Evolutionary conservation across 1,140 invertebrate genomes (phyloP).

Genomic region (Drosophila murphyi): DNA sequence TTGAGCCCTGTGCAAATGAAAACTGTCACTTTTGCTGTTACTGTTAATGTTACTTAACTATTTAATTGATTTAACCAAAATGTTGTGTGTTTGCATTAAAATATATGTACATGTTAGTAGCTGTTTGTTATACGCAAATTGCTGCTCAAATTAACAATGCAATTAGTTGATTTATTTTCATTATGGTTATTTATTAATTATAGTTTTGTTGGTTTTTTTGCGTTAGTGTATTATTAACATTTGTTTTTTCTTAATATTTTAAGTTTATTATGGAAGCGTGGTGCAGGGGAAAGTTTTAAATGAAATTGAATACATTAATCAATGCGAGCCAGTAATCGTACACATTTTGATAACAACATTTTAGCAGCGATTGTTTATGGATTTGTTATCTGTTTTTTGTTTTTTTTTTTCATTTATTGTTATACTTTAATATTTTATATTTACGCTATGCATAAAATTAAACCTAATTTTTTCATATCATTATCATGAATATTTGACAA

Average conservation of each 20-base stretch:
- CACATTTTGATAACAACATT: constrained; percentile 53
- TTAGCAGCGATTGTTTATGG: constrained; percentile 23
- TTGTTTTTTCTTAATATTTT: constrained; percentile 13
- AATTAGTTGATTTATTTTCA: constrained; percentile 45
- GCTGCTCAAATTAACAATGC: constrained; percentile 44
- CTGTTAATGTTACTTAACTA: constrained; percentile 34
- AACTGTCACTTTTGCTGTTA: background rate
- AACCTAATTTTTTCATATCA: constrained; percentile 51
- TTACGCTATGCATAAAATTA: constrained; percentile 78
- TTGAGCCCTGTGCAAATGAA: constrained; percentile 13
- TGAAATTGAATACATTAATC: constrained; percentile 41
- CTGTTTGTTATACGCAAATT: constrained; percentile 8
- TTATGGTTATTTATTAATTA: constrained; percentile 21
- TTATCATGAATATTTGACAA: constrained; percentile 40
- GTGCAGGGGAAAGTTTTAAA: constrained; percentile 40
- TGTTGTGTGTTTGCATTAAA: constrained; percentile 32
- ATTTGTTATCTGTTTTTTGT: constrained; percentile 8
- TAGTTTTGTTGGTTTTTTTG: constrained; percentile 12
- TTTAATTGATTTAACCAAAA: constrained; percentile 52
- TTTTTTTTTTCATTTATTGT: constrained; percentile 45
- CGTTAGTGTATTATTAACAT: constrained; percentile 8
- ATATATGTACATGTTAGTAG: constrained; percentile 31
- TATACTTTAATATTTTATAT: constrained; percentile 46
- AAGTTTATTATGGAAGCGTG: constrained; percentile 11
- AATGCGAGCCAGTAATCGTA: constrained; percentile 31